Evolutionary conservation across 2,113 vertebrate species (phyloP), one percentile per base, ranked within the genome.

Genomic region (Circaetus gallicus): DNA sequence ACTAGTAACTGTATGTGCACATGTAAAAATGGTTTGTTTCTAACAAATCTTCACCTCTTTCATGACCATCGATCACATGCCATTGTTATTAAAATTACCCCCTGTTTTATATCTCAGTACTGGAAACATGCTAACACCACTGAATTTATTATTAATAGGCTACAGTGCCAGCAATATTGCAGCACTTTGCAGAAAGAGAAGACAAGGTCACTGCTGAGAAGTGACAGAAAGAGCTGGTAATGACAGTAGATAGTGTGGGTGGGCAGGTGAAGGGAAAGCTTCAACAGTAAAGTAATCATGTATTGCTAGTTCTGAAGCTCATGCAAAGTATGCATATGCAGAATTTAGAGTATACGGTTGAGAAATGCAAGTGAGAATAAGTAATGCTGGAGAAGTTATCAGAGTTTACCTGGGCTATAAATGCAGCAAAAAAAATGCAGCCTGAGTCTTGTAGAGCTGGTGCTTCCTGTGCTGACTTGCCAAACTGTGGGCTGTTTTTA

Each of bases 121-220:
- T 74, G 69, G 52, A 94, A 78, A 74, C 10, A 3, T 72, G 61
- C 70, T 70, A 89, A 55, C 61, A 66, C 28, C 50, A 86, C 81
- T 63, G 86, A 84, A 67, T 95, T 85, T 59, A 36, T 93, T 59
- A 86, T 66, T 89, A 89, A 43, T 59, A 78, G 10, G 17, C 59
- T 58, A 71, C 43, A 79, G 63, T 84, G 52, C 42, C 77, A 84
- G 77, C 50, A 79, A 47, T 61, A 34, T 87, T 92, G 81, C 73
- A 96, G 86, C 82, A 71, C 47, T 89, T 72, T 84, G 78, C 94
- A 93, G 81, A 90, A 87, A 71, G 34, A 91, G 72, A 96, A 96
- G 86, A 71, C 89, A 89, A 94, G 87, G 93, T 97, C 86, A 89
- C 43, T 79, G 73, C 83, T 95, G 52, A 89, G 84, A 91, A 95